Evolutionary conservation across 2,888 invertebrate genomes (phyloP).

Genomic region (Portevinia maculata): DNA sequence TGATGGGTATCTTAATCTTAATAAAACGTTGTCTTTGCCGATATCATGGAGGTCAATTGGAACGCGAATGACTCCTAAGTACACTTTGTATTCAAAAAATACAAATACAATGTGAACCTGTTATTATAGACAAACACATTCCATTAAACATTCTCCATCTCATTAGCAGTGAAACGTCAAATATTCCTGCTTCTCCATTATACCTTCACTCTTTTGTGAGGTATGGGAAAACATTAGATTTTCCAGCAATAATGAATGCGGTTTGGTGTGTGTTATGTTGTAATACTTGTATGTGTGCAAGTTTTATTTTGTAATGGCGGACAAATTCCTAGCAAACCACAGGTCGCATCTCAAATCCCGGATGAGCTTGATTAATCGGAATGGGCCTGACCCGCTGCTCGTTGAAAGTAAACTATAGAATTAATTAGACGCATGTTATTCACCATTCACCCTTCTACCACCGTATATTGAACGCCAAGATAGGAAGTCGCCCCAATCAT

Average conservation of each 20-base stretch:
- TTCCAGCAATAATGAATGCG: background rate
- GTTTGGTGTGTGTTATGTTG: background rate
- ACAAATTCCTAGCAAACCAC: constrained; percentile 51
- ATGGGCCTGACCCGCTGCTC: constrained; percentile 67
- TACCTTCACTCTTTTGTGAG: background rate
- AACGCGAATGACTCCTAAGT: too few relatives aligned
- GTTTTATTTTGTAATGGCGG: constrained; percentile 13
- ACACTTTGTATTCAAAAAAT: constrained; percentile 6
- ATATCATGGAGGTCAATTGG: too few relatives aligned
- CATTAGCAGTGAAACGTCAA: constrained; percentile 42
- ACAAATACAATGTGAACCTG: constrained; percentile 17
- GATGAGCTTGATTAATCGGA: constrained; percentile 74
- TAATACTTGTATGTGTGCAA: background rate
- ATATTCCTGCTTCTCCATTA: constrained; percentile 1
- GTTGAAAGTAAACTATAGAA: constrained; percentile 75
- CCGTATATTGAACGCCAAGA: constrained; percentile 61
- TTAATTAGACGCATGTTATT: constrained; percentile 76
- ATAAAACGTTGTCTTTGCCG: too few relatives aligned
- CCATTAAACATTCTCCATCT: constrained; percentile 59
- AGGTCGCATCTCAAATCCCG: constrained; percentile 68
- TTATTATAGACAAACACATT: constrained; percentile 46
- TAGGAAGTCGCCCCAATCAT: constrained; percentile 21
- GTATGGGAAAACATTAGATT: constrained; percentile 1
- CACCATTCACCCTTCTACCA: constrained; percentile 61
- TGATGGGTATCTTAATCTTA: too few relatives aligned